A percentile compares a stretch with the other conserved stretches of the same genome.
These are phyloP conservation scores for Grammomys surdaster DNA, from an alignment of 2,113 vertebrate species.

Conservation along the genomic window DNA sequence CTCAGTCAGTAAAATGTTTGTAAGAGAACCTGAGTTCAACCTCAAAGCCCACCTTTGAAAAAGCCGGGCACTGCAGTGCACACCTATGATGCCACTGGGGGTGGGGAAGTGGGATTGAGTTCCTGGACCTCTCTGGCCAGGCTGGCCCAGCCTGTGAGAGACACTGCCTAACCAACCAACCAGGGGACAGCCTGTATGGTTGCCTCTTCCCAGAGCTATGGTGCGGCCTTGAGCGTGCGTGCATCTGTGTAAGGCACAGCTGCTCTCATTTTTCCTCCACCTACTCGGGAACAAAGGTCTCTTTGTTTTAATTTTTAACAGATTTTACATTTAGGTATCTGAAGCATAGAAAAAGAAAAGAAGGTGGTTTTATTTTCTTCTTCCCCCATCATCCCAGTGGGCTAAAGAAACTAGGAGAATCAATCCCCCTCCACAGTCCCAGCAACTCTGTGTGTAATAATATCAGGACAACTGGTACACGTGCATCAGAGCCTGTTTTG, in stretches of 20 bases:
- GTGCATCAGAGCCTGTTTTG: not conserved
- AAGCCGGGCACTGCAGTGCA: not conserved
- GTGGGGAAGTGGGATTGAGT: not conserved
- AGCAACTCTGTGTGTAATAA: not conserved
- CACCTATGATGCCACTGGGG: not conserved
- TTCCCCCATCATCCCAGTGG: conserved; percentile 23
- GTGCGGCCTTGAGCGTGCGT: rapidly evolving
- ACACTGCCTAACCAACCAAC: not conserved
- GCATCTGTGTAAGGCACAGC: not conserved
- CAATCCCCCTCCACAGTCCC: not conserved
- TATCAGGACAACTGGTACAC: not conserved
- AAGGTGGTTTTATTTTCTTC: conserved; percentile 17
- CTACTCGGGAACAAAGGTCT: not conserved
- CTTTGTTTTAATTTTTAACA: not conserved
- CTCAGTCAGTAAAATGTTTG: not conserved
- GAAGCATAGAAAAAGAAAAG: not conserved
- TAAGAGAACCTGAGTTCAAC: not conserved
- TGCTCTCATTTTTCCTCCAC: not conserved
- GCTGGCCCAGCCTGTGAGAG: not conserved
- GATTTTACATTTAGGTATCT: not conserved
- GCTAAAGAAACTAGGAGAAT: not conserved
- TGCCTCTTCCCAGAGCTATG: not conserved
- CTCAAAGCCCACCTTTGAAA: not conserved
- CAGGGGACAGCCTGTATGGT: not conserved
- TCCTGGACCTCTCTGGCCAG: not conserved